These are phyloP conservation scores for Drosophila falleni DNA, from an alignment of 2,888 invertebrate species.

Conservation along the genomic window DNA sequence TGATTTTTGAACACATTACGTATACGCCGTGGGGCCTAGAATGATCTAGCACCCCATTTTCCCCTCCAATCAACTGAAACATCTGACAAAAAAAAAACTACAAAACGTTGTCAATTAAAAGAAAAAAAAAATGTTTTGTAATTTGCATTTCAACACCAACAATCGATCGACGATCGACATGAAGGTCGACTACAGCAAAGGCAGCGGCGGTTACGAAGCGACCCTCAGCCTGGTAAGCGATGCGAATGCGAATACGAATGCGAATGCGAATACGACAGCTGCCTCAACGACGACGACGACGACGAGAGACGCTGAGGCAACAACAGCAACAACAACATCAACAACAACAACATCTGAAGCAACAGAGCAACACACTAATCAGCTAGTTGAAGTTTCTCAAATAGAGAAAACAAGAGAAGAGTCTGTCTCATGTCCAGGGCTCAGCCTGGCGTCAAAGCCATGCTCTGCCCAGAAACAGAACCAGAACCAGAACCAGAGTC, in stretches of 20 bases:
- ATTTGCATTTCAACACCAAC: constrained; percentile 29
- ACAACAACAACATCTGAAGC: constrained; percentile 14
- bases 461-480: constrained; percentile 29
- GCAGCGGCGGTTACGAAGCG: constrained; percentile 60
- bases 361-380: constrained; percentile 36
- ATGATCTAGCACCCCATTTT: constrained; percentile 8
- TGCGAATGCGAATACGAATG: constrained; percentile 34
- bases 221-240: constrained; percentile 56
- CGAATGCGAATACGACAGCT: constrained; percentile 31
- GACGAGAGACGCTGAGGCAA: constrained; percentile 39
- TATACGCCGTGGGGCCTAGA: constrained; percentile 27
- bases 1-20: constrained; percentile 30
- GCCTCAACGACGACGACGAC: constrained; percentile 19
- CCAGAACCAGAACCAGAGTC: constrained; percentile 25
- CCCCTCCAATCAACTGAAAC: constrained; percentile 11
- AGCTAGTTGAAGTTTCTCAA: constrained; percentile 15
- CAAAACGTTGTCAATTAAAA: constrained; percentile 20
- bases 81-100: constrained; percentile 9
- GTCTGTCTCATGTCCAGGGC: constrained; percentile 45
- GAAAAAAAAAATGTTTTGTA: constrained; percentile 30
- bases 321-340: constrained; percentile 17
- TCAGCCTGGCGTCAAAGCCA: constrained; percentile 25
- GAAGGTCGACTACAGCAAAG: constrained; percentile 77
- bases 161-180: constrained; percentile 15
- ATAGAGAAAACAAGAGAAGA: constrained; percentile 22